phyloP scores from a whole-genome alignment of 2,888 invertebrate genomes.

The Noctua janthina region DNA sequence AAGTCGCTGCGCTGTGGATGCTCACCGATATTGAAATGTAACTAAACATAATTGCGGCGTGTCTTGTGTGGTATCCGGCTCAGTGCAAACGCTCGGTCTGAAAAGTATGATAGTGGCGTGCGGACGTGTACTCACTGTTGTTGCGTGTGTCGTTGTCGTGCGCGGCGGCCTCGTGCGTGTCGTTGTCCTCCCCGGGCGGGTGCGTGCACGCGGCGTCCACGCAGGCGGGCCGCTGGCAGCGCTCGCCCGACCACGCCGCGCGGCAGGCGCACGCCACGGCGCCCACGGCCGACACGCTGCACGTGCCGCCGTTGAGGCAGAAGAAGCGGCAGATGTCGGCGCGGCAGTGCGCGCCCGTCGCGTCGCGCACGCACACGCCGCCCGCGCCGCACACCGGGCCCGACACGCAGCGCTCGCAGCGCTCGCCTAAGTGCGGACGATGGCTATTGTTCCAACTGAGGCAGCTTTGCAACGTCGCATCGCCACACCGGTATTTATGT shows the following conservation, averaged over 20 bases:
- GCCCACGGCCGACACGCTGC: constrained; percentile 73
- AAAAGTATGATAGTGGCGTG: not conserved
- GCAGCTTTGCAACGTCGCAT: not conserved
- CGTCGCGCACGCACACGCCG: constrained; percentile 65
- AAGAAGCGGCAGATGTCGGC: constrained; percentile 72
- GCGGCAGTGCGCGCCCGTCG: constrained; percentile 63
- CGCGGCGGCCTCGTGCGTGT: constrained; percentile 25
- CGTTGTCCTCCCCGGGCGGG: constrained; percentile 39
- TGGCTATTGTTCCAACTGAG: not conserved
- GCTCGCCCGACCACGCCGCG: constrained; percentile 91
- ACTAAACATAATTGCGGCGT: not conserved
- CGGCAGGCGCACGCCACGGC: constrained; percentile 91
- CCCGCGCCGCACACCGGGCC: constrained; percentile 64
- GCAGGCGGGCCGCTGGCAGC: constrained; percentile 93
- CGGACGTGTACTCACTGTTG: constrained; percentile 29
- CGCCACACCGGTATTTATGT: not conserved
- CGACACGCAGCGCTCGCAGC: constrained; percentile 73
- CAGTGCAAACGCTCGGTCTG: not conserved
- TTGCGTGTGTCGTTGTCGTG: constrained; percentile 27
- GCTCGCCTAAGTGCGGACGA: constrained; percentile 62
- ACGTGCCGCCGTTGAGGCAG: constrained; percentile 80
- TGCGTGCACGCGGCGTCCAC: constrained; percentile 87
- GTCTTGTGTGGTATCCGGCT: not conserved
- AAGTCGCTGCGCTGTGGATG: not conserved
- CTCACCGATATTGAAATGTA: not conserved